Conservation (phyloP, 2,888 invertebrate species). For the Macrosoma leucophasiata region DNA sequence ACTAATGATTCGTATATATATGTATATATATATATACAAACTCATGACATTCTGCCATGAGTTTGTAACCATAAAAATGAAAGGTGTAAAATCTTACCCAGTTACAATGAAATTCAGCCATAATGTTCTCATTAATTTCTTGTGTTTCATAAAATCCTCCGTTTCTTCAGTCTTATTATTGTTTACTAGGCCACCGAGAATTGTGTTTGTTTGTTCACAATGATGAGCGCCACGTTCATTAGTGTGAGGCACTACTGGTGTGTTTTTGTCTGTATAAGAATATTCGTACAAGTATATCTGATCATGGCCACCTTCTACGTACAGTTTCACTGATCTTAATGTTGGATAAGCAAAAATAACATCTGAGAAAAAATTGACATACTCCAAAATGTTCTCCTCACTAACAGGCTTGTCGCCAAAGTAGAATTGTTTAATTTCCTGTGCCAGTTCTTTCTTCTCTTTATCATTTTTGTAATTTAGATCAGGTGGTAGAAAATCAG, state of each 20-base stretch:
- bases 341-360: conserved; percentile 29
- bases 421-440: conserved; percentile 33
- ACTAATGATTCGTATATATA: no score
- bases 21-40: no score
- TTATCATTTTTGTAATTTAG: conserved; percentile 23
- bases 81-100: conserved; percentile 12
- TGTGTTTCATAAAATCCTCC: conserved; percentile 5
- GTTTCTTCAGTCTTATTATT: conserved; percentile 6
- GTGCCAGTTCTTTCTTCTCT: conserved; percentile 28
- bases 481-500: conserved; percentile 42
- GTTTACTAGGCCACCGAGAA: conserved; percentile 15
- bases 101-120: conserved; percentile 23
- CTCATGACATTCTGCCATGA: conserved; percentile 28
- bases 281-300: conserved; percentile 37
- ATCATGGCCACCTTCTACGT: conserved; percentile 24
- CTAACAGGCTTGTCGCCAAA: conserved; percentile 31
- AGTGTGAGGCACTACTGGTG: conserved; percentile 27
- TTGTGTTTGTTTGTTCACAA: conserved; percentile 28
- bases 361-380: conserved; percentile 41
- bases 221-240: conserved; percentile 34
- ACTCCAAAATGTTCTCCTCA: conserved; percentile 23
- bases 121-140: conserved; percentile 9
- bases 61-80: conserved; percentile 28
- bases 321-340: conserved; percentile 28
- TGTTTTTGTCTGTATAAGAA: conserved; percentile 31